Evolutionary conservation across 2,888 invertebrate genomes (phyloP), one percentile per base, ranked within the genome.

Genomic region (Himalopsyche anomala): DNA sequence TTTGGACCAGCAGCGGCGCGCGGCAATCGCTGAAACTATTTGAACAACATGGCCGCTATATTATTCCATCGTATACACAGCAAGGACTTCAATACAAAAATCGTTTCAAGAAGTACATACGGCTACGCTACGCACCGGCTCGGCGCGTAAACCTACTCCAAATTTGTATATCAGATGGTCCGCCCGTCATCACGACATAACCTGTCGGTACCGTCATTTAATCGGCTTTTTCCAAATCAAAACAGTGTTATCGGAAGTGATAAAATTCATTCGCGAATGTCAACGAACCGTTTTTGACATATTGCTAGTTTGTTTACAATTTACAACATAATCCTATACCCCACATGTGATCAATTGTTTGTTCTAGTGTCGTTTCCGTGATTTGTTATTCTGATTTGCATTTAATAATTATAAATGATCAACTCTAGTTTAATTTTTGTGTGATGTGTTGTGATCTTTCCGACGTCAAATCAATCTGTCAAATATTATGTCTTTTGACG

Each of bases 401-500:
- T 17, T 19, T 56, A n/a, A 56, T 62, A 19, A 62, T 19, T 19
- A 62, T 62, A 62, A 19, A 62, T 62, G 62, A 9, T 62, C 9
- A 19, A 62, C n/a, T 28, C 8, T 19, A 62, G 11, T 28, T 62
- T 19, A 19, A 19, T 19, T 62, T 62, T 19, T 11, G 62, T 62
- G 62, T 62, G 62, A 62, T 62, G 62, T 62, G 62, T 62, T 62
- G 62, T 62, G 62, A 62, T 62, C 1, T 62, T 62, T 62, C 51
- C 51, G 51, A 62, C 19, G 62, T 62, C 62, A 62, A 62, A 62
- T 62, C 62, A 28, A 28, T 62, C 62, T 9, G 62, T 62, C 62
- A 62, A 62, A 62, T 62, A 62, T 51, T 51, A 62, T 62, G 62
- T 62, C 62, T 62, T 62, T 62, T 62, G 62, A 62, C 62, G 62